Percentiles rank a stretch among this genome's conserved stretches.
Conservation (phyloP, 2,888 invertebrate genomes). For the Aspidapion aeneum region DNA sequence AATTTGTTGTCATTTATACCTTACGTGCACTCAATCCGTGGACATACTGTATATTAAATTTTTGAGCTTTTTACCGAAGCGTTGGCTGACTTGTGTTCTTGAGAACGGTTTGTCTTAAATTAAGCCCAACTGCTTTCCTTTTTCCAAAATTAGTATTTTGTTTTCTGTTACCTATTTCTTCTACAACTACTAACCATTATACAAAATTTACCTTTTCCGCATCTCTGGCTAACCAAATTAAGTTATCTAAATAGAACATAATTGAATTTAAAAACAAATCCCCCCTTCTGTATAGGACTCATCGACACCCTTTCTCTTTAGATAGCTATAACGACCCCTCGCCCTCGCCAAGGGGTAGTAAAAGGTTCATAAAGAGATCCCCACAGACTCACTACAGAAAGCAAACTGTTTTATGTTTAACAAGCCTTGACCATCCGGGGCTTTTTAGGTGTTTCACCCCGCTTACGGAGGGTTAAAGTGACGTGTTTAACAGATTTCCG, state of each 20-base stretch:
- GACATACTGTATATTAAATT: no score
- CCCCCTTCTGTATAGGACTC: neutral
- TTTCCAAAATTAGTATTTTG: no score
- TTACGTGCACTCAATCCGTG: no score
- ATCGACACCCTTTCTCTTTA: neutral
- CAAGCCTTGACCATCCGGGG: neutral
- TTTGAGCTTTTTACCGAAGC: no score
- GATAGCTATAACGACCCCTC: neutral
- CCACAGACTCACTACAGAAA: neutral
- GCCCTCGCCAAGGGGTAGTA: neutral
- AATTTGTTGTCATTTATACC: no score
- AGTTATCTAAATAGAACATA: neutral
- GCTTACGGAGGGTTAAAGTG: neutral
- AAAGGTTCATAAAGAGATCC: neutral
- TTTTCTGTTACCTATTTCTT: no score
- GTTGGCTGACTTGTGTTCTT: no score
- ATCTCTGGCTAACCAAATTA: neutral
- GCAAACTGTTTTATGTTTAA: neutral
- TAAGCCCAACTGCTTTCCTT: no score
- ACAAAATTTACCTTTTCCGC: neutral
- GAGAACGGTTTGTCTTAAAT: no score
- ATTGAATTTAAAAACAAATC: neutral
- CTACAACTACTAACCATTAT: no score
- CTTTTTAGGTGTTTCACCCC: neutral
- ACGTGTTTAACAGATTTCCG: neutral